Percentiles rank a stretch among this genome's conserved stretches.
Evolutionary conservation across 2,888 invertebrate genomes (phyloP).

Genomic region (Drosophila pullipes): DNA sequence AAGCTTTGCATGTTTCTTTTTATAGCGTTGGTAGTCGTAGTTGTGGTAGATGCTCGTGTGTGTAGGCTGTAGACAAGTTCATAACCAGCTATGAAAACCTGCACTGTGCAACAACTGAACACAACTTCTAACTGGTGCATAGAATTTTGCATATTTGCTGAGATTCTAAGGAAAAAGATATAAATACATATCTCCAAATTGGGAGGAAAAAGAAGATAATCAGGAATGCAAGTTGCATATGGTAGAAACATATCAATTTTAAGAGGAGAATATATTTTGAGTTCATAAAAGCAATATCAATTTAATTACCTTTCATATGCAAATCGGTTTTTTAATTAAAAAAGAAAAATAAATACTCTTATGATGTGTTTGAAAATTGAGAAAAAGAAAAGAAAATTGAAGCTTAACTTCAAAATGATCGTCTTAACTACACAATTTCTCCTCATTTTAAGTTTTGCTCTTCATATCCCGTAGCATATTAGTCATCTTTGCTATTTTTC

Average conservation of each 20-base stretch:
- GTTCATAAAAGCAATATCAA: background rate
- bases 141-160: constrained; percentile 22
- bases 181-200: background rate
- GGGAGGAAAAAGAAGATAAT: background rate
- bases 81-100: constrained; percentile 19
- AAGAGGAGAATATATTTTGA: background rate
- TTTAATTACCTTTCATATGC: background rate
- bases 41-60: constrained; percentile 12
- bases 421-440: background rate
- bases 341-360: background rate
- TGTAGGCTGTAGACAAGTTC: constrained; percentile 44
- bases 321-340: background rate
- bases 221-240: background rate
- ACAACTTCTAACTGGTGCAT: constrained; percentile 28
- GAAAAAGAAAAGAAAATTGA: background rate
- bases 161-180: constrained; percentile 8
- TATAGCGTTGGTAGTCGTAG: background rate
- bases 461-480: background rate
- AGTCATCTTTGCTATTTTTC: background rate
- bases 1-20: constrained; percentile 29
- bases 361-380: background rate
- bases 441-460: background rate
- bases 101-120: constrained; percentile 9
- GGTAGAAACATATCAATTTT: too few relatives aligned
- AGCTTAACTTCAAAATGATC: background rate